Evolutionary conservation across 2,113 vertebrate genomes (phyloP), one percentile per base, ranked within the genome.

Genomic region (Verasper variegatus): DNA sequence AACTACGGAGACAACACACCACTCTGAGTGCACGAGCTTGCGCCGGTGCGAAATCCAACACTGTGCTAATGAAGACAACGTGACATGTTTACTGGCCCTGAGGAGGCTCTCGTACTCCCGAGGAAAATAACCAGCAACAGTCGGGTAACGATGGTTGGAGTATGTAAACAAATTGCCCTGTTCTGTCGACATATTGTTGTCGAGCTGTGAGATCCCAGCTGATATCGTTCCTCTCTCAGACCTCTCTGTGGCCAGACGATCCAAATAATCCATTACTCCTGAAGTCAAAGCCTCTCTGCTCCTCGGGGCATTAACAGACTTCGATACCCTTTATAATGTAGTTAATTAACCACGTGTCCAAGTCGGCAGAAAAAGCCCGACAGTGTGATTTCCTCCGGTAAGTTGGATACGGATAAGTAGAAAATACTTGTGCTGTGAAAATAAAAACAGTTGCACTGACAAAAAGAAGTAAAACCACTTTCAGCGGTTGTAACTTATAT

Each of bases 181-280:
- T 23, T 45, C 26, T 12, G 35, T 68, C 51, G 52, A 67, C 63
- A 37, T 56, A n/a, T 49, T 72, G 55, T 54, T 72, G 55, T 56
- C n/a, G 1, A 40, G 61, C 42, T 10, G 35, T 1, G 27, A 63
- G 51, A 40, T 56, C 12, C 24, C 9, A 17, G 12, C 52, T 27
- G 57, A 13, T 12, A 13, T 12, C 3, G 12, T 13, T 42, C 40
- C 40, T 68, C 26, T 64, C 45, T 74, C 60, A 76, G 26, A 57
- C 6, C 31, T 27, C 68, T 71, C 58, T 76, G 65, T 24, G 71
- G 20, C 52, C 56, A 59, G 47, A 65, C 58, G 56, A 70, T 79
- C 47, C 54, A 78, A 71, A 82, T 75, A 78, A 79, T 76, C 45
- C 68, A 86, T 78, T 72, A 68, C 0, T 12, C 55, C 51, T 76